phyloP scores from a whole-genome alignment of 2,113 vertebrate species.

The Prolemur simus region DNA sequence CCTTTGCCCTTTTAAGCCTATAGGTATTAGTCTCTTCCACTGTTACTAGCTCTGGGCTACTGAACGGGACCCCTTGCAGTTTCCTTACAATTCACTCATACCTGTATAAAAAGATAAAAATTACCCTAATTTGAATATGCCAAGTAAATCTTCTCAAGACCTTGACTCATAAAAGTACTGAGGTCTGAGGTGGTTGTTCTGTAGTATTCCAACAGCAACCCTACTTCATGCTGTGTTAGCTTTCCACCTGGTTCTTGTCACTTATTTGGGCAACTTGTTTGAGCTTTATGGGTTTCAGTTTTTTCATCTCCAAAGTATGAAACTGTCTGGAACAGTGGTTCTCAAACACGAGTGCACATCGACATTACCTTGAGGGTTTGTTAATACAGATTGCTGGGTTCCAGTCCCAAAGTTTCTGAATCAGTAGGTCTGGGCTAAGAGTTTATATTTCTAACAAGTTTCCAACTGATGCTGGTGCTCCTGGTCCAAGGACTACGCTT shows the following conservation, averaged over 20 bases:
- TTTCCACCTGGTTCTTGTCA: not conserved
- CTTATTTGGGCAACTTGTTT: not conserved
- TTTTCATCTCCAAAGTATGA: not conserved
- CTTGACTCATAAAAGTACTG: not conserved
- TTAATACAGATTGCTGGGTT: not conserved
- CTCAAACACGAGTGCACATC: not conserved
- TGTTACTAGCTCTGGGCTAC: not conserved
- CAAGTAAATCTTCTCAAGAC: not conserved
- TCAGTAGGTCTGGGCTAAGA: not conserved
- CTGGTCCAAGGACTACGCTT: not conserved
- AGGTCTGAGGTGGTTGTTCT: not conserved
- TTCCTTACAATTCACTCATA: not conserved
- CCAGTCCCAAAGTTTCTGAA: not conserved
- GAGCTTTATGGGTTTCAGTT: not conserved
- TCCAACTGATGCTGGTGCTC: not conserved
- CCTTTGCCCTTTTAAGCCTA: not conserved
- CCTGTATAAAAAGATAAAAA: not conserved
- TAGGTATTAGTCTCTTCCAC: not conserved
- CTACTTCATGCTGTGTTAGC: not conserved
- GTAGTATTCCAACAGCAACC: not conserved
- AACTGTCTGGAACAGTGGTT: not conserved
- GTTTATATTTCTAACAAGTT: not conserved
- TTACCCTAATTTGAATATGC: not conserved
- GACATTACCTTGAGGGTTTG: not conserved
- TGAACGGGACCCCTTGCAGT: not conserved